Evolutionary conservation across 2,113 vertebrate genomes (phyloP).

Genomic region (Centropus bengalensis): DNA sequence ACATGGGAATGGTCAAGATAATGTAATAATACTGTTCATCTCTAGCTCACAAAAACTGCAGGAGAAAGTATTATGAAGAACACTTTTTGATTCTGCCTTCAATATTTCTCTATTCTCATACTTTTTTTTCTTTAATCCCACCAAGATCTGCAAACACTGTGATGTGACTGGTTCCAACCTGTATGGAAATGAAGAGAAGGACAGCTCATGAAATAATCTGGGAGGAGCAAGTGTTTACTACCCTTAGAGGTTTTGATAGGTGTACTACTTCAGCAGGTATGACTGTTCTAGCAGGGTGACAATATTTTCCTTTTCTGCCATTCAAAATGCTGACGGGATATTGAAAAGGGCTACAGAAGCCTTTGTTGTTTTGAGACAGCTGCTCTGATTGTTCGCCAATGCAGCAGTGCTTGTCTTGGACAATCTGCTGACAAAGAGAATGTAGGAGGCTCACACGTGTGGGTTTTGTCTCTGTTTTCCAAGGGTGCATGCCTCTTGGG

Average conservation of each 20-base stretch:
- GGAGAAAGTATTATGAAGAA: background rate
- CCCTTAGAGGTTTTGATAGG: background rate
- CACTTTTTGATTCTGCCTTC: background rate
- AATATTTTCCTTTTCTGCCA: background rate
- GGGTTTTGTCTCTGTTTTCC: constrained; percentile 36
- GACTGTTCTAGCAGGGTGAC: background rate
- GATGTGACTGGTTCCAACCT: background rate
- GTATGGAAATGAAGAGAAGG: background rate
- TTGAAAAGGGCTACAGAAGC: background rate
- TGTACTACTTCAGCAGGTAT: background rate
- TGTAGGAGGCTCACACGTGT: background rate
- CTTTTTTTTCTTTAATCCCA: background rate
- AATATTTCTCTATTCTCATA: background rate
- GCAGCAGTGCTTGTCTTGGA: background rate
- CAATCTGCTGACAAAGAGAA: constrained; percentile 58
- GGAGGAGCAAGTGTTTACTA: background rate
- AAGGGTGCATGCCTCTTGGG: constrained; percentile 35
- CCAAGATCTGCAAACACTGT: background rate
- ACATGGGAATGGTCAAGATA: constrained; percentile 27
- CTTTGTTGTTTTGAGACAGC: constrained; percentile 34
- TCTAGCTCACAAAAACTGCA: background rate
- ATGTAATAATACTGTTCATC: constrained; percentile 35
- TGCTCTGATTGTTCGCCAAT: constrained; percentile 34
- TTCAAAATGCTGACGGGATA: background rate
- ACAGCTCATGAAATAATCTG: background rate